Evolutionary conservation across 1,140 invertebrate species (phyloP).

Genomic region (Rhyzopertha dominica): DNA sequence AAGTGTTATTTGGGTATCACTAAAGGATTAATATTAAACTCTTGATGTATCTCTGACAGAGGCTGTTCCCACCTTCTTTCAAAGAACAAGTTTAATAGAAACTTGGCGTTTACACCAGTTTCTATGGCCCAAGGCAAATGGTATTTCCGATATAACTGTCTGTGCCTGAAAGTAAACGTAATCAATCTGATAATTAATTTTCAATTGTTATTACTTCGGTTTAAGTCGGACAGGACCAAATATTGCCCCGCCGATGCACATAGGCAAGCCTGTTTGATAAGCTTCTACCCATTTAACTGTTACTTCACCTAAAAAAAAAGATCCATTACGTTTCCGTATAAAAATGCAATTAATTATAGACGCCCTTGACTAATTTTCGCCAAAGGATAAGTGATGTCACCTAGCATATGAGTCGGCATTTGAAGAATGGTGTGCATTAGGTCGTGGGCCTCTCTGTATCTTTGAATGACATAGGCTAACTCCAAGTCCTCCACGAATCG

Average conservation of each 20-base stretch:
- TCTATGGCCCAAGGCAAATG: constrained; percentile 86
- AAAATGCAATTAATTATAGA: constrained; percentile 3
- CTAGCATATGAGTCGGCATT: constrained; percentile 96
- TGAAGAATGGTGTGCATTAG: constrained; percentile 83
- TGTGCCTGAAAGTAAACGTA: constrained; percentile 57
- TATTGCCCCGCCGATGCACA: constrained; percentile 82
- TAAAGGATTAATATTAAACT: constrained; percentile 61
- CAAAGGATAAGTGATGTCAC: constrained; percentile 45
- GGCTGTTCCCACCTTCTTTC: constrained; percentile 92
- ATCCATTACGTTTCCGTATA: constrained; percentile 1
- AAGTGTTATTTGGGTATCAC: constrained; percentile 15
- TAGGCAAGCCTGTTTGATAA: constrained; percentile 82
- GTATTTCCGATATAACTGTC: constrained; percentile 68
- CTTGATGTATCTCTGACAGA: constrained; percentile 71
- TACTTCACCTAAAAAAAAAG: constrained; percentile 61
- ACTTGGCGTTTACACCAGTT: constrained; percentile 70
- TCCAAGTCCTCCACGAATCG: constrained; percentile 89
- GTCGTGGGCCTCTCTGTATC: constrained; percentile 96
- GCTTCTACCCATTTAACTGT: constrained; percentile 97
- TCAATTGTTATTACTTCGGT: constrained; percentile 60
- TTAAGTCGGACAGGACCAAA: constrained; percentile 78
- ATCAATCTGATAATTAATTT: neutral
- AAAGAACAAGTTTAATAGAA: constrained; percentile 81
- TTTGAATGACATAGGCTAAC: constrained; percentile 92
- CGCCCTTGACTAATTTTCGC: neutral